A percentile compares a stretch with the other conserved stretches of the same genome.
Evolutionary conservation across 2,888 invertebrate genomes (phyloP).

Genomic region (Lepidochitona cinerea): DNA sequence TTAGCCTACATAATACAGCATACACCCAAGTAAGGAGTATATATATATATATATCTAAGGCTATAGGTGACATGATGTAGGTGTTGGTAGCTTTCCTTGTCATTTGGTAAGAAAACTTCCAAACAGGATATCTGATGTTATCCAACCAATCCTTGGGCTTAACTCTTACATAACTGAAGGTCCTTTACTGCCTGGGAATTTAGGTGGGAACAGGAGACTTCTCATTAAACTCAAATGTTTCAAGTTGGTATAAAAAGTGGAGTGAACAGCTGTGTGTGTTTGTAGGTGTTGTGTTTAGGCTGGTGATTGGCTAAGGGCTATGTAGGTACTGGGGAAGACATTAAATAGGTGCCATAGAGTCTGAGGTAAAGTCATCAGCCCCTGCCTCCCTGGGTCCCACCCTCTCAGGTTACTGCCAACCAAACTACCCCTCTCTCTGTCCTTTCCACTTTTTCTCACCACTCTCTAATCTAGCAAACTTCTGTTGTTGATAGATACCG

Average conservation of each 20-base stretch:
- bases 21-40: no score
- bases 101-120: no score
- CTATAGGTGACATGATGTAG: no score
- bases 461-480: neutral
- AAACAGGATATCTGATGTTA: no score
- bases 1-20: no score
- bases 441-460: neutral
- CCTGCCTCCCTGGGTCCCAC: neutral
- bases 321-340: conserved; percentile 1
- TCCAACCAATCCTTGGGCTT: no score
- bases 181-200: no score
- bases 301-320: neutral
- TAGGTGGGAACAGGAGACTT: neutral
- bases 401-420: neutral
- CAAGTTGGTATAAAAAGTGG: neutral
- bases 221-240: neutral
- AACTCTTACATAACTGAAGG: no score
- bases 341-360: neutral
- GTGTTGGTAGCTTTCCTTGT: no score
- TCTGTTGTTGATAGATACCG: neutral
- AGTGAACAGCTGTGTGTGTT: neutral
- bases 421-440: neutral
- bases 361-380: conserved; percentile 6
- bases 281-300: neutral
- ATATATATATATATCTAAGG: no score